Evolutionary conservation across 2,888 invertebrate species (phyloP).

Genomic region (Campopleginae sp.): DNA sequence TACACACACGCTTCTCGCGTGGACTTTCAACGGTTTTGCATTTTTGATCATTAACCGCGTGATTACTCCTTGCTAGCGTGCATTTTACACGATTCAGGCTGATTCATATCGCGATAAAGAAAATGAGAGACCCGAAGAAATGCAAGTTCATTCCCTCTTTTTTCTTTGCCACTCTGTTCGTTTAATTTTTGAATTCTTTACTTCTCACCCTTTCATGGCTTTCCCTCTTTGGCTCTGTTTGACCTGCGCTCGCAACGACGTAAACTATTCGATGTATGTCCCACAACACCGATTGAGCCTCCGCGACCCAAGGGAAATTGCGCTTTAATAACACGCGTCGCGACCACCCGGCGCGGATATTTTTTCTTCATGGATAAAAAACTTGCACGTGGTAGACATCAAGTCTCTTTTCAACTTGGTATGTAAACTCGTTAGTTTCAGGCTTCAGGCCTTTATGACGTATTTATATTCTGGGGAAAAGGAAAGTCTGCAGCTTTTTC

Average conservation of each 20-base stretch:
- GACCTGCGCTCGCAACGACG: neutral
- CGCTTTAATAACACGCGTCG: slow-evolving; percentile 55
- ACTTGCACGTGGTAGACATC: slow-evolving; percentile 12
- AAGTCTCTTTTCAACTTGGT: neutral
- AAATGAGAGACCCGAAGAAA: slow-evolving; percentile 48
- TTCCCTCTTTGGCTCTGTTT: neutral
- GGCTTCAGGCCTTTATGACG: slow-evolving; percentile 5
- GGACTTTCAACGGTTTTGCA: slow-evolving; percentile 69
- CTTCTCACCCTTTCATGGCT: neutral
- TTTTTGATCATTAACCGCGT: slow-evolving; percentile 70
- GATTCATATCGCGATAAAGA: slow-evolving; percentile 60
- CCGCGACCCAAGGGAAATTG: slow-evolving; percentile 57
- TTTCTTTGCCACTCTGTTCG: neutral
- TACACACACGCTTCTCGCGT: slow-evolving; percentile 71
- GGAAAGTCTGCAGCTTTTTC: neutral
- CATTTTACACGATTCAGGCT: slow-evolving; percentile 50
- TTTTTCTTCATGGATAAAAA: slow-evolving; percentile 12
- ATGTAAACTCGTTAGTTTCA: neutral
- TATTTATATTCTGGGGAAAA: neutral
- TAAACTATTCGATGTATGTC: slow-evolving; percentile 23
- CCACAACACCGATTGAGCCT: slow-evolving; percentile 27
- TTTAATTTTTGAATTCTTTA: neutral
- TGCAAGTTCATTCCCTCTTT: neutral
- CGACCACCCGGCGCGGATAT: slow-evolving; percentile 33
- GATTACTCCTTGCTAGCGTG: slow-evolving; percentile 71